Conservation (phyloP, 2,113 vertebrate genomes). For the Amblyornis subalaris region DNA sequence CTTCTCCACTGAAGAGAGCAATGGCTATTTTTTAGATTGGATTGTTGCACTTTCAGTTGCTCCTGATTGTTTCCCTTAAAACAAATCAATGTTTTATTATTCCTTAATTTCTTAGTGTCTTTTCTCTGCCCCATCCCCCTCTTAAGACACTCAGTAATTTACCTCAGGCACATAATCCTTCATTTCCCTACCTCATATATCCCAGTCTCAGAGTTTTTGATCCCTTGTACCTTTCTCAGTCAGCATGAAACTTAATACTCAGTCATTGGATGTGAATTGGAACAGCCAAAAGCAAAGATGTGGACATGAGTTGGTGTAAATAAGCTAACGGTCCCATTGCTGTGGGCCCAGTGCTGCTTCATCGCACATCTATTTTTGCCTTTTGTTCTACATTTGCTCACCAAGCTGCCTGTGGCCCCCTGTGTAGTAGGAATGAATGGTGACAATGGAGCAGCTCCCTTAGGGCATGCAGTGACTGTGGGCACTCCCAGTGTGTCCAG, state of each 20-base stretch:
- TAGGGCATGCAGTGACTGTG: background rate
- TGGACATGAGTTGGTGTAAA: background rate
- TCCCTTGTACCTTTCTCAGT: background rate
- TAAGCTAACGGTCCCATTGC: fast-evolving
- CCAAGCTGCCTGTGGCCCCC: fast-evolving
- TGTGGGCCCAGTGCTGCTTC: background rate
- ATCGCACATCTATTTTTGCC: background rate
- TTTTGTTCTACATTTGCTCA: background rate
- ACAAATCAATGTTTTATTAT: background rate
- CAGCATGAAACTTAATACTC: background rate
- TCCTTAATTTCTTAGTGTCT: background rate
- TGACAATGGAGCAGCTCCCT: background rate
- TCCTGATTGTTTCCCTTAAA: background rate
- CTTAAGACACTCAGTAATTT: background rate
- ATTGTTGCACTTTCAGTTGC: background rate
- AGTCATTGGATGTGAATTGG: background rate
- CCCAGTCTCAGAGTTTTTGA: background rate
- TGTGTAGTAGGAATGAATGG: background rate
- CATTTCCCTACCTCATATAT: background rate
- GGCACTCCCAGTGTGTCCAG: fast-evolving
- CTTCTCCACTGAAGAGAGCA: background rate
- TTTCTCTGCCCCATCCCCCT: background rate
- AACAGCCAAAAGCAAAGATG: background rate
- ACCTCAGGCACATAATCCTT: background rate
- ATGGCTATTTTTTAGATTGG: background rate